Evolutionary conservation across 2,888 invertebrate genomes (phyloP), one percentile per base, ranked within the genome.

Genomic region (Muscina levida): DNA sequence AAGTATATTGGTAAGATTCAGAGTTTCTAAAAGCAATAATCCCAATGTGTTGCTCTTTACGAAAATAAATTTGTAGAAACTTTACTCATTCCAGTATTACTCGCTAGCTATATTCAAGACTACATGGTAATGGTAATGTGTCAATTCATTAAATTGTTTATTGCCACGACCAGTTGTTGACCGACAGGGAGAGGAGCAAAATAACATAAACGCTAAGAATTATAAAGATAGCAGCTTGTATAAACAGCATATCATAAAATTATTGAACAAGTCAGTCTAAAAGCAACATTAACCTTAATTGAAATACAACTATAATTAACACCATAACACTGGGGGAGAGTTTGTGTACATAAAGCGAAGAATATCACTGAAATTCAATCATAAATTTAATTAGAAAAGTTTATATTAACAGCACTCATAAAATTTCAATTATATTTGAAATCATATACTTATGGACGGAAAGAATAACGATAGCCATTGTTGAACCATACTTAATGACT

Each of bases 341-440:
- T 44, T 8, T 2, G 13, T 13, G n/a, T n/a, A 44, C 5, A 15
- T 5, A 5, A n/a, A 15, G n/a, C 56, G 31, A 26, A 31, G 17
- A 67, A 65, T 79, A 77, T 75, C 75, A 82, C 76, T 76, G 66
- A 78, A 78, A 80, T 82, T 74, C 77, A 82, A 76, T 83, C 74
- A 82, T 83, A 81, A 83, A 83, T 83, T 81, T 79, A 72, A 82
- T 77, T 77, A 71, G 57, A 76, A 79, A 80, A 72, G 65, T 31
- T 3, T 31, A 8, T 31, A 79, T 65, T 65, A 66, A 42, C 13
- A 65, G 17, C 44, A 15, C 3, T 39, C 26, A 56, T 59, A 73
- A 70, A 65, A 31, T 26, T 42, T 67, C 26, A 57, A 56, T 17
- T 48, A 68, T 56, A 56, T 24, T 66, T 31, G 68, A 26, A 68